A percentile compares a stretch with the other conserved stretches of the same genome.
Conservation (phyloP, 2,888 invertebrate genomes). For the Tortrix viridana region DNA sequence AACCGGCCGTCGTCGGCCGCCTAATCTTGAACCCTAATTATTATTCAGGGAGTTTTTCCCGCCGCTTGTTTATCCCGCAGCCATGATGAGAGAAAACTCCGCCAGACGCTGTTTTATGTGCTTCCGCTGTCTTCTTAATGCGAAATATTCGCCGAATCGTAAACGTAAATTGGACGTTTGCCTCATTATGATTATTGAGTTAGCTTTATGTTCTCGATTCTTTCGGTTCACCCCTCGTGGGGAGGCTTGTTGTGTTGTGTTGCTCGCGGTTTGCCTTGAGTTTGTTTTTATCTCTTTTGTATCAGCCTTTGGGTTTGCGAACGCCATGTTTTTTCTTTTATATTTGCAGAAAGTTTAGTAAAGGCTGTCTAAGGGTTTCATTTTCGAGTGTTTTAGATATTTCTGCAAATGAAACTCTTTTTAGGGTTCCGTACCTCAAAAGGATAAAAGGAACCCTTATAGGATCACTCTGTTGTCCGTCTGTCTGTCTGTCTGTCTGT, state of each 20-base stretch:
- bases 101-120: slow-evolving; percentile 41
- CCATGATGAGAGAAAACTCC: slow-evolving; percentile 56
- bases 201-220: slow-evolving; percentile 42
- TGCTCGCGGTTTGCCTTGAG: slow-evolving; percentile 25
- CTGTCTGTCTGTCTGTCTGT: too few relatives aligned
- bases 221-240: slow-evolving; percentile 26
- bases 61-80: slow-evolving; percentile 53
- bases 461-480: too few relatives aligned
- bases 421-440: too few relatives aligned
- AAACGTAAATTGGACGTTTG: slow-evolving; percentile 63
- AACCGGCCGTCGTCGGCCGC: slow-evolving; percentile 51
- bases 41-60: slow-evolving; percentile 62
- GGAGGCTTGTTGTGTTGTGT: slow-evolving; percentile 24
- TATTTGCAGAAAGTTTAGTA: slow-evolving; percentile 12
- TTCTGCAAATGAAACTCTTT: too few relatives aligned
- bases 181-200: slow-evolving; percentile 56
- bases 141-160: slow-evolving; percentile 54
- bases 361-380: too few relatives aligned
- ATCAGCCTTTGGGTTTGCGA: slow-evolving; percentile 27
- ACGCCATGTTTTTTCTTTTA: slow-evolving; percentile 20
- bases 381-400: too few relatives aligned
- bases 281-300: slow-evolving; percentile 31
- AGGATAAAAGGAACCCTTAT: too few relatives aligned
- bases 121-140: slow-evolving; percentile 44
- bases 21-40: slow-evolving; percentile 53